Conservation (phyloP, 2,113 vertebrate species). For the Empidonax traillii region DNA sequence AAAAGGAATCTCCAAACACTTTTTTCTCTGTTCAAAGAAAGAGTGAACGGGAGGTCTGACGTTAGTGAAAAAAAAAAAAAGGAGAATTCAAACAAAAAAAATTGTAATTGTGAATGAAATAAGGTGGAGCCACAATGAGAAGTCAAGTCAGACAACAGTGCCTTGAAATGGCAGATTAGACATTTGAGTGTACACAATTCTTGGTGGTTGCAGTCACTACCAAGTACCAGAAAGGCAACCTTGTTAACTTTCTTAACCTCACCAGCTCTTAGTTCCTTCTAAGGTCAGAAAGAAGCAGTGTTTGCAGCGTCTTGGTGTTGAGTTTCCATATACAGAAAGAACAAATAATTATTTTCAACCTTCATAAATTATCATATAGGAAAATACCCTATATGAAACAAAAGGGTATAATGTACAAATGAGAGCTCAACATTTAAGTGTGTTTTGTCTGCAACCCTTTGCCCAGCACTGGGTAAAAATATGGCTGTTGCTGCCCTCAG, state of each 20-base stretch:
- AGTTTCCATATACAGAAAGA: slow-evolving; percentile 1
- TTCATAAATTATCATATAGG: neutral
- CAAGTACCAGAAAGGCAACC: neutral
- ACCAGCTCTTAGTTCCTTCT: neutral
- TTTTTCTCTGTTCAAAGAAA: neutral
- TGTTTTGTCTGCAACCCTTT: neutral
- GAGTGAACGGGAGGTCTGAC: neutral
- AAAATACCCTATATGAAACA: neutral
- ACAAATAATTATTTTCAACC: neutral
- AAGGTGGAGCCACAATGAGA: neutral
- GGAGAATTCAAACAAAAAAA: neutral
- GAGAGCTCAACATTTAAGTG: neutral
- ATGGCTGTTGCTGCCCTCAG: neutral
- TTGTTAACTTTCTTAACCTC: neutral
- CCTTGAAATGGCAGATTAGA: neutral
- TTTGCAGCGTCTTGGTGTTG: neutral
- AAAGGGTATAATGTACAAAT: neutral
- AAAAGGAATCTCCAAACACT: neutral
- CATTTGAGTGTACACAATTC: neutral
- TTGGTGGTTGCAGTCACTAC: neutral
- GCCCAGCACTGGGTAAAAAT: neutral
- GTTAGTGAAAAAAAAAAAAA: neutral
- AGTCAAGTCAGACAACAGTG: neutral
- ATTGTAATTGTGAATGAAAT: neutral
- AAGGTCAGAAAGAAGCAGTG: neutral